Evolutionary conservation across 2,797 vertebrate species (phyloP), one percentile per base, ranked within the genome.

Genomic region (Astyanax mexicanus): DNA sequence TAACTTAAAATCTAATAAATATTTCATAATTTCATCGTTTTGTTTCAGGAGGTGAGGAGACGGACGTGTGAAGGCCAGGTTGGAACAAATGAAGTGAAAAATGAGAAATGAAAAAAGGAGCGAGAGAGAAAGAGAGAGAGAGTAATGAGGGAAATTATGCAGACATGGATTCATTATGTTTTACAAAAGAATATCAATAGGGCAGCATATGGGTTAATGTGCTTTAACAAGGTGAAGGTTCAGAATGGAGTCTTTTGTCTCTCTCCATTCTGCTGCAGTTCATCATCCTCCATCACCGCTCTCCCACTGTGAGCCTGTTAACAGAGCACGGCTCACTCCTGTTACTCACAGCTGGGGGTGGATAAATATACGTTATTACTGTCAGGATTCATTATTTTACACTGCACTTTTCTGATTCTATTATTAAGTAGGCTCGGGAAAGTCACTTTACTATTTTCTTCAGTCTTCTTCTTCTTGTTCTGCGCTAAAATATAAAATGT

Each of bases 31-130:
- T n/a, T n/a, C n/a, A n/a, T n/a, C n/a, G n/a, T n/a, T n/a, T n/a
- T n/a, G n/a, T n/a, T n/a, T n/a, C n/a, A n/a, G n/a, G 42, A 72
- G 76, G 74, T 69, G 67, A 62, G 47, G n/a, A 42, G 9, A 9
- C 67, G 51, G 17, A 37, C 44, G 40, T 67, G 52, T 61, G 61
- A 32, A 6, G 23, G 42, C 29, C 69, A 72, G 62, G 78, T 40
- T 8, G 32, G 17, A 32, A 44, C 52, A 49, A 37, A 64, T 37
- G 29, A 40, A 54, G 55, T 65, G 11, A 64, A 73, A 45, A 62
- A 45, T 62, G 11, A 27, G 42, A 7, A 6, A 21, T 10, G n/a
- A 38, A 9, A 19, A 32, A 25, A 45, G 19, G 45, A 8, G 38
- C 2, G 35, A 1, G 11, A 27, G 42, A 10, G 23, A 42, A 42